A percentile compares a stretch with the other conserved stretches of the same genome.
phyloP scores from a whole-genome alignment of 2,888 invertebrate species.

The Bellardia bayeri region DNA sequence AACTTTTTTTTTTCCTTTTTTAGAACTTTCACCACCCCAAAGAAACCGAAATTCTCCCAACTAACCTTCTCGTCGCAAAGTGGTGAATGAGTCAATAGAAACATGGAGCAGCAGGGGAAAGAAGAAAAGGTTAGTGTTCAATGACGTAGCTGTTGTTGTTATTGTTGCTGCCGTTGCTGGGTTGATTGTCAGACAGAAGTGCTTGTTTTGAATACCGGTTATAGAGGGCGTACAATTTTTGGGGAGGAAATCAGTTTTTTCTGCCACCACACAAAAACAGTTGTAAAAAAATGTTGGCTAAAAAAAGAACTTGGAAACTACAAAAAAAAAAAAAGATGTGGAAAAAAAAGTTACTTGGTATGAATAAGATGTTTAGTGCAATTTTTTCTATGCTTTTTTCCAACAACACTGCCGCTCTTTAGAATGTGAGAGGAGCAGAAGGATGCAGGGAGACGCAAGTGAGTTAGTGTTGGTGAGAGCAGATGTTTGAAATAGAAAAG shows the following conservation, averaged over 20 bases:
- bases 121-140: conserved; percentile 66
- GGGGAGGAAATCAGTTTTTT: conserved; percentile 42
- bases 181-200: conserved; percentile 56
- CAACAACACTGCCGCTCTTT: conserved; percentile 36
- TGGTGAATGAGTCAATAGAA: conserved; percentile 26
- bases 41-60: conserved; percentile 21
- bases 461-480: conserved; percentile 44
- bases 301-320: conserved; percentile 29
- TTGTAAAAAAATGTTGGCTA: conserved; percentile 28
- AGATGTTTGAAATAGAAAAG: conserved; percentile 50
- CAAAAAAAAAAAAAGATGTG: conserved; percentile 10
- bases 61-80: neutral
- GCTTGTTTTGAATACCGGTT: conserved; percentile 71
- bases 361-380: conserved; percentile 64
- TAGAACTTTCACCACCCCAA: conserved; percentile 63
- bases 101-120: conserved; percentile 1
- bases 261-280: neutral
- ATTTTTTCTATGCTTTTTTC: conserved; percentile 26
- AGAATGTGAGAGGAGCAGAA: conserved; percentile 2
- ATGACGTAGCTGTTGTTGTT: conserved; percentile 61
- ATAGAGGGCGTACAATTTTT: conserved; percentile 61
- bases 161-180: conserved; percentile 39
- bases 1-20: conserved; percentile 65
- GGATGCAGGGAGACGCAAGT: neutral
- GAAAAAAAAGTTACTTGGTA: conserved; percentile 20